Evolutionary conservation across 2,888 invertebrate species (phyloP).

Genomic region (Nomada ruficornis): DNA sequence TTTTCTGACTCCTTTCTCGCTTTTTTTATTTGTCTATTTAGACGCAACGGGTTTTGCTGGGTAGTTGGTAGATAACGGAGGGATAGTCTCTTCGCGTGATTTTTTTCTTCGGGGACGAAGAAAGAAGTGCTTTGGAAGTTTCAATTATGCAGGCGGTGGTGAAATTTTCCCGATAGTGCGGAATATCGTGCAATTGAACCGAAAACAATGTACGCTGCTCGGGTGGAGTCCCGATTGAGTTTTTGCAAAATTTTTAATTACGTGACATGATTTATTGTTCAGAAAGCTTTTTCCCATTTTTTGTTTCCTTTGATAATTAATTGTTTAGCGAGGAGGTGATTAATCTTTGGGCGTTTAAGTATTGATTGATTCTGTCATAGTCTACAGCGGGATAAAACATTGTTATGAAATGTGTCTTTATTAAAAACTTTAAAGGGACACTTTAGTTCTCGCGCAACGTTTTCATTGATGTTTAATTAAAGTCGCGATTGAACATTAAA

Average conservation of each 20-base stretch:
- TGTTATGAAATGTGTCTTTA: too few species aligned
- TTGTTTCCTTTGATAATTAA: too few species aligned
- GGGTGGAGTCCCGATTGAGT: neutral
- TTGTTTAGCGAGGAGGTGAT: too few species aligned
- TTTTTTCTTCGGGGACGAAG: neutral
- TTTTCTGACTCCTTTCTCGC: neutral
- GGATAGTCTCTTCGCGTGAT: neutral
- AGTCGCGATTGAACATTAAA: neutral
- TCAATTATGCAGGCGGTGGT: too few species aligned
- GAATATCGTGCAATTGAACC: neutral
- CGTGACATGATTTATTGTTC: too few species aligned
- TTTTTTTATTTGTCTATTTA: neutral
- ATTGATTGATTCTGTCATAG: neutral
- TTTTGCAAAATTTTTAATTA: neutral
- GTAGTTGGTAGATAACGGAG: neutral
- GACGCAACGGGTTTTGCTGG: neutral
- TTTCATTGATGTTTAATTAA: constrained; percentile 14
- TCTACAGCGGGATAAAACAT: too few species aligned
- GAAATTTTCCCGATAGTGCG: too few species aligned
- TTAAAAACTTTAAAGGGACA: neutral
- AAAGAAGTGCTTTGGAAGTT: neutral
- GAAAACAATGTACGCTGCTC: neutral
- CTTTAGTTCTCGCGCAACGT: neutral
- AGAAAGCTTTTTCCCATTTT: too few species aligned
- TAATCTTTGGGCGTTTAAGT: neutral